Evolutionary conservation across 2,113 vertebrate species (phyloP).

Genomic region (Mormyrus lacerda): DNA sequence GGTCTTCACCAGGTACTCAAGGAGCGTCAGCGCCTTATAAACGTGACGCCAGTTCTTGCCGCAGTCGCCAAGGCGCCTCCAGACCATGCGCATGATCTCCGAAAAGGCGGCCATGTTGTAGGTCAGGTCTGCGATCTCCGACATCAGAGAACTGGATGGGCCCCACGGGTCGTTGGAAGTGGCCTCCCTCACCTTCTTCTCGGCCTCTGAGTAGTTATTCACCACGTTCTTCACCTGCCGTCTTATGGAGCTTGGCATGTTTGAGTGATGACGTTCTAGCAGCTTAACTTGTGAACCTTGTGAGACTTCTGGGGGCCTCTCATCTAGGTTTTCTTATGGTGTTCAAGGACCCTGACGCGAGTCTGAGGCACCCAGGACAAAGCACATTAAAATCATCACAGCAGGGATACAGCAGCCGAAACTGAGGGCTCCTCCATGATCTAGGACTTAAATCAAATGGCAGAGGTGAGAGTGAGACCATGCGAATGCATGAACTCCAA

Average conservation of each 20-base stretch:
- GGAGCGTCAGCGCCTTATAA: constrained; percentile 91
- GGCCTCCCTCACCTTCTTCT: constrained; percentile 94
- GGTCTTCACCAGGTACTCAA: constrained; percentile 97
- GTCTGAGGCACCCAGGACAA: background rate
- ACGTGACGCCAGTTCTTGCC: constrained; percentile 98
- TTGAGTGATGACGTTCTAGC: background rate
- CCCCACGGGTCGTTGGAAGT: constrained; percentile 98
- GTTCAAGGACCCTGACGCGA: background rate
- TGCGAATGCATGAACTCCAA: background rate
- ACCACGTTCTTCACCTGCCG: constrained; percentile 98
- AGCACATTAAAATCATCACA: constrained; percentile 3
- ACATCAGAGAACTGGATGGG: constrained; percentile 94
- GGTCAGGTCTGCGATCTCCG: constrained; percentile 91
- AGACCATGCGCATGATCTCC: constrained; percentile 99
- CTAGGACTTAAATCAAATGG: background rate
- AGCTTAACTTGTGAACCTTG: background rate
- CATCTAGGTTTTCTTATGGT: background rate
- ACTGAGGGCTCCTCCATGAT: background rate
- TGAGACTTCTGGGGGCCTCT: background rate
- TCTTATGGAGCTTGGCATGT: constrained; percentile 91
- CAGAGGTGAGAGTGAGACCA: background rate
- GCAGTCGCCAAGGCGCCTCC: constrained; percentile 92
- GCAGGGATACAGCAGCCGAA: background rate
- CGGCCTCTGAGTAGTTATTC: constrained; percentile 96
- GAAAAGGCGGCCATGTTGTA: constrained; percentile 98